Evolutionary conservation across 2,888 invertebrate species (phyloP), one percentile per base, ranked within the genome.

Genomic region (Auanema sp.): DNA sequence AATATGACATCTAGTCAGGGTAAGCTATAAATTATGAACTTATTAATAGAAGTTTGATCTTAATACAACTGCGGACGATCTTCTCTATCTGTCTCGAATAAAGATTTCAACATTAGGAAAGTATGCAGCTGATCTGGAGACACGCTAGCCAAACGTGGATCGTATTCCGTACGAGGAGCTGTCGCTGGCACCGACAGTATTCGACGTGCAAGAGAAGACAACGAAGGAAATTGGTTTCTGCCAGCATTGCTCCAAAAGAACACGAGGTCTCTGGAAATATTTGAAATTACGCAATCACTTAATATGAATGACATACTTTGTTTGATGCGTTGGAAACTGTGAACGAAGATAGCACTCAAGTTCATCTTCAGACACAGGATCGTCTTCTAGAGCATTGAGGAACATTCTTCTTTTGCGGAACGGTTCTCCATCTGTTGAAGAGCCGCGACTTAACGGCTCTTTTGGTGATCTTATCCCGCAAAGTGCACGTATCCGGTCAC

Each of bases 181-280:
- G 65, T 66, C 0, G 72, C 69, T 10, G 68, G 72, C 6, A 64
- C 69, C 52, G 69, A 64, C n/a, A 72, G 56, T 10, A 57, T 64
- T n/a, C 76, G 69, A 16, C 79, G 76, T 2, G 78, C 78, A 33
- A 80, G 58, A 1, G 64, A 56, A n/a, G 73, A 60, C 33, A 80
- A 64, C 5, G 65, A 58, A 10, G 79, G 79, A 64, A 78, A 80
- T 42, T 79, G 72, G 8, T 65, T 44, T 42, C 72, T 72, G 11
- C 80, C 79, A 16, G 69, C 66, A 21, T 73, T 70, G 16, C 71
- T 71, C 80, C 80, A 80, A 68, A 80, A 80, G 24, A 71, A 71
- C 56, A 76, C 72, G 50, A 80, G 70, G 56, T 76, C 73, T 67
- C 79, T 78, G 52, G 23, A 54, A 33, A 23, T 14, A 10, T 49